Percentiles rank a stretch among this genome's conserved stretches.
Conservation (phyloP, 2,888 invertebrate genomes). For the Andrena dorsata region DNA sequence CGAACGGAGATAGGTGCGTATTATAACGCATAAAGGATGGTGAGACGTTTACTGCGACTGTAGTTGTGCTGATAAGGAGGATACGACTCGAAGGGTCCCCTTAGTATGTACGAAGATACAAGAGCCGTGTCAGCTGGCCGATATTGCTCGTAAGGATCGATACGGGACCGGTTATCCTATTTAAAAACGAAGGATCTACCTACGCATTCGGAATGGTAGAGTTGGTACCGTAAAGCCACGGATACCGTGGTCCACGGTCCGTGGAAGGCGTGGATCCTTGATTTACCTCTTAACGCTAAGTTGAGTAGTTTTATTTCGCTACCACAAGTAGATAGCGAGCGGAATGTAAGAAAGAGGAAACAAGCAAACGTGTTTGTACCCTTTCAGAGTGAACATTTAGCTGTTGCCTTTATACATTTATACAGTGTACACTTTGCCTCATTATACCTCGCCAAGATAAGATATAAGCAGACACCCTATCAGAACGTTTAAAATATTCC, state of each 20-base stretch:
- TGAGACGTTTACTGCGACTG: conserved; percentile 34
- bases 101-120: conserved; percentile 36
- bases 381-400: neutral
- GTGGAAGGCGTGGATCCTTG: conserved; percentile 11
- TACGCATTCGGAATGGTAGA: conserved; percentile 18
- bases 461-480: no score
- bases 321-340: neutral
- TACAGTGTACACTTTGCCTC: no score
- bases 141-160: conserved; percentile 56
- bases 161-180: conserved; percentile 52
- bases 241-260: neutral
- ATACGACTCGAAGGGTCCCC: conserved; percentile 28
- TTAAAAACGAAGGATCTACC: conserved; percentile 52
- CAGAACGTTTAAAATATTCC: no score
- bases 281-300: conserved; percentile 13
- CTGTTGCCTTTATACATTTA: conserved; percentile 1
- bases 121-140: conserved; percentile 47
- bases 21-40: conserved; percentile 30
- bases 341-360: neutral
- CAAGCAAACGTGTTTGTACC: neutral
- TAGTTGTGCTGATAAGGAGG: conserved; percentile 42
- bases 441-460: no score
- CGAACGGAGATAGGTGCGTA: neutral
- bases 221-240: neutral
- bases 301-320: conserved; percentile 14